Evolutionary conservation across 2,888 invertebrate species (phyloP), one percentile per base, ranked within the genome.

Genomic region (Cephus pulcher): DNA sequence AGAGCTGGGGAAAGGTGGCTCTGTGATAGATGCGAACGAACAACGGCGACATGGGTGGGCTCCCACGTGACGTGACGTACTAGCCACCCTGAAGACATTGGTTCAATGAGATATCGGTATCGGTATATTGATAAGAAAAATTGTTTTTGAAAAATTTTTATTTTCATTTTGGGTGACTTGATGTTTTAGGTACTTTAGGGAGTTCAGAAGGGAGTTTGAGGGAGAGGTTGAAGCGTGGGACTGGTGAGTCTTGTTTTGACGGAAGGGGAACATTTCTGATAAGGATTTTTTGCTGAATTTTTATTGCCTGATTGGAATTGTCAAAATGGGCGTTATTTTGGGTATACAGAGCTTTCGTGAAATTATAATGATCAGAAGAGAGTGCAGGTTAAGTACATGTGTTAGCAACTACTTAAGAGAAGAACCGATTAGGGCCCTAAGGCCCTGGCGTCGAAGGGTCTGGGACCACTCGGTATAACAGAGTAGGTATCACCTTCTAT

Each of bases 21-120:
- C 87, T 87, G 88, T 90, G 91, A 90, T 91, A 91, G 90, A 90
- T 91, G 89, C 89, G 89, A 90, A 88, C 89, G 86, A 89, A 88
- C 89, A 88, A 88, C 89, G 85, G 84, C 91, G 86, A 89, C 90
- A 90, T 90, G 91, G 91, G 91, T 91, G 91, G 91, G 88, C 88
- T 86, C 89, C 85, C 86, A 87, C 89, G 89, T 90, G 90, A 90
- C 88, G 87, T 85, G 84, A 83, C 84, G 84, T 90, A 91, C 90
- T 89, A 91, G 88, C 90, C 90, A 89, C 89, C 87, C 87, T 88
- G 88, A 90, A 89, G 88, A 89, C 90, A 89, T 90, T 85, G 87
- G 87, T 86, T 84, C 84, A 84, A 79, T 69, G 79, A 86, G 86
- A 89, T 89, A 75, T 75, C 40, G 15, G 15, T 40, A 40, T 40